Conservation (phyloP, 2,888 invertebrate genomes). For the Bedellia somnulentella region DNA sequence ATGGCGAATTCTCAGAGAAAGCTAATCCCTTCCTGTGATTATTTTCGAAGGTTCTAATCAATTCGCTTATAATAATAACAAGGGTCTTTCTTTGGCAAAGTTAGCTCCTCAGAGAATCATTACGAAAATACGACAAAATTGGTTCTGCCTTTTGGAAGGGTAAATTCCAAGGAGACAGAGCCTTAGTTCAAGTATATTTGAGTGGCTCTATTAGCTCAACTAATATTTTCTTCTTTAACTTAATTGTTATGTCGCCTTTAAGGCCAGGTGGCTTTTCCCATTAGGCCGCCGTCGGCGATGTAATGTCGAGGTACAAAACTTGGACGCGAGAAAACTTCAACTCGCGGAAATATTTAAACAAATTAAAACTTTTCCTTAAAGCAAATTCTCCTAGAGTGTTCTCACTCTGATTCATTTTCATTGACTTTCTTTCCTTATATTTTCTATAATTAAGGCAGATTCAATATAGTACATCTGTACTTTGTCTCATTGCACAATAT, state of each 20-base stretch:
- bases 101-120: slow-evolving; percentile 37
- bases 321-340: slow-evolving; percentile 27
- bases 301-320: slow-evolving; percentile 41
- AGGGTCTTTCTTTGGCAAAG: slow-evolving; percentile 24
- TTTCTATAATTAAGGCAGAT: no score
- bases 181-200: slow-evolving; percentile 45
- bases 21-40: slow-evolving; percentile 43
- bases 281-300: slow-evolving; percentile 40
- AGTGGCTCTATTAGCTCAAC: slow-evolving; percentile 52
- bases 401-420: slow-evolving; percentile 36
- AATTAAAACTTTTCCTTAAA: slow-evolving; percentile 55
- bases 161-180: slow-evolving; percentile 47
- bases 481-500: no score
- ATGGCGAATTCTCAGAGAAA: slow-evolving; percentile 31
- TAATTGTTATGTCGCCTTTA: slow-evolving; percentile 58
- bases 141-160: slow-evolving; percentile 36
- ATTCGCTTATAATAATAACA: slow-evolving; percentile 42
- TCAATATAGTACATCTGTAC: no score
- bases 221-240: slow-evolving; percentile 55
- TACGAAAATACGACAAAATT: slow-evolving; percentile 51
- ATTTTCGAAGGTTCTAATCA: slow-evolving; percentile 43
- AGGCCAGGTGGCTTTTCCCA: slow-evolving; percentile 54
- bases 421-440: slow-evolving; percentile 13
- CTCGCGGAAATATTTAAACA: slow-evolving; percentile 53
- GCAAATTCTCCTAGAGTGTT: slow-evolving; percentile 30